A percentile compares a stretch with the other conserved stretches of the same genome.
These are phyloP conservation scores for Indicator indicator DNA, from an alignment of 2,113 vertebrate genomes.

Conservation along the genomic window DNA sequence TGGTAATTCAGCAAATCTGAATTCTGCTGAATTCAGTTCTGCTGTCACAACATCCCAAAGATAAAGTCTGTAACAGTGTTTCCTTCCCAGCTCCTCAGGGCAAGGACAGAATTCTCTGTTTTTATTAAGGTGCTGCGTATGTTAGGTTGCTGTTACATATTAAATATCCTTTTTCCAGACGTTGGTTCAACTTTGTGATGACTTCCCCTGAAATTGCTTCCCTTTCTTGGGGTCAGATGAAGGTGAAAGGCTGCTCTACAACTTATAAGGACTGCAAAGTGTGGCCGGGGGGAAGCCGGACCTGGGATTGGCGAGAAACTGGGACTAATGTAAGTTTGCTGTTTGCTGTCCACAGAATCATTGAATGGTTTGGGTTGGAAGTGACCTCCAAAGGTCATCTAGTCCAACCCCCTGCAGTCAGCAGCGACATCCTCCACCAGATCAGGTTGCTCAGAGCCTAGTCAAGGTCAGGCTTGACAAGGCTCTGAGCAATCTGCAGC, in stretches of 20 bases:
- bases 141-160: slow-evolving; percentile 5
- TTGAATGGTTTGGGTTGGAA: too few species aligned
- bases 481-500: too few species aligned
- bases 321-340: slow-evolving; percentile 88
- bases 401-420: too few species aligned
- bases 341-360: background rate
- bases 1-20: background rate
- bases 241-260: slow-evolving; percentile 85
- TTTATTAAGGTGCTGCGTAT: background rate
- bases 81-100: slow-evolving; percentile 17
- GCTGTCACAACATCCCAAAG: background rate
- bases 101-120: background rate
- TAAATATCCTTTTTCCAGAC: slow-evolving; percentile 68
- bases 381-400: too few species aligned
- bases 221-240: slow-evolving; percentile 94
- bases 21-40: background rate
- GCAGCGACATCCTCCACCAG: too few species aligned
- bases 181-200: slow-evolving; percentile 70
- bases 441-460: too few species aligned
- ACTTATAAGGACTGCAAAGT: slow-evolving; percentile 97
- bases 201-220: slow-evolving; percentile 91
- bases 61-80: background rate
- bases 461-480: too few species aligned
- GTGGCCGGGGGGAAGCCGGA: slow-evolving; percentile 93
- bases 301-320: slow-evolving; percentile 97